Evolutionary conservation across 2,113 vertebrate genomes (phyloP), one percentile per base, ranked within the genome.

Genomic region (Hydrochoerus hydrochaeris): DNA sequence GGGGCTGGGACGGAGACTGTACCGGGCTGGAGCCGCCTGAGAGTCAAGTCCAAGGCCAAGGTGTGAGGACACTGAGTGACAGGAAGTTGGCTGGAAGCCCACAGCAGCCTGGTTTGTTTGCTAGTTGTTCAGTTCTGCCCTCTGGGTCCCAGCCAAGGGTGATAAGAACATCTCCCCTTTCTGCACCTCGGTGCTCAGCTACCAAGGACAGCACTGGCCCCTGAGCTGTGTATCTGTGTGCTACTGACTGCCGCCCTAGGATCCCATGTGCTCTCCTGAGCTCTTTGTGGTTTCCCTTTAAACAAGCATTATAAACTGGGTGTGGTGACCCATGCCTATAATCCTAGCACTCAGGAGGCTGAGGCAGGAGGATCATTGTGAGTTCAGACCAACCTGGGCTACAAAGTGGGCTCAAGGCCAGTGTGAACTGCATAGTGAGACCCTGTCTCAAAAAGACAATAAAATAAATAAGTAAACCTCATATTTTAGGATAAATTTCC

Each of bases 401-500:
- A 19, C 54, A 57, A 57, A 57, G 54, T 57, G 54, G 16, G 54
- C 54, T 57, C 17, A 57, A 57, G 16, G 54, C 17, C 54, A 57
- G 54, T 17, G 17, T 57, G 54, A 19, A 57, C 54, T 57, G 54
- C 54, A 57, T 19, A 57, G 54, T 57, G 54, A 57, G 54, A 5
- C 17, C 54, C 54, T 57, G 54, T 19, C 54, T 57, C 54, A 3
- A 57, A 57, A 57, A 57, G 54, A 57, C 54, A 19, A 16, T 16
- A 14, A 54, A 54, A 54, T 16, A 54, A 16, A 54, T 54, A 57
- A 65, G 44, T 32, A 26, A 92, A 44, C 14, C 75, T 91, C 30
- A 41, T 44, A 82, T 35, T 69, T 94, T 8, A 71, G 63, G 85
- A 62, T 75, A 78, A 85, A 41, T 90, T 92, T 57, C 90, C 69